These are phyloP conservation scores for Scaptomyza flava DNA, from an alignment of 2,888 invertebrate genomes.

Conservation along the genomic window DNA sequence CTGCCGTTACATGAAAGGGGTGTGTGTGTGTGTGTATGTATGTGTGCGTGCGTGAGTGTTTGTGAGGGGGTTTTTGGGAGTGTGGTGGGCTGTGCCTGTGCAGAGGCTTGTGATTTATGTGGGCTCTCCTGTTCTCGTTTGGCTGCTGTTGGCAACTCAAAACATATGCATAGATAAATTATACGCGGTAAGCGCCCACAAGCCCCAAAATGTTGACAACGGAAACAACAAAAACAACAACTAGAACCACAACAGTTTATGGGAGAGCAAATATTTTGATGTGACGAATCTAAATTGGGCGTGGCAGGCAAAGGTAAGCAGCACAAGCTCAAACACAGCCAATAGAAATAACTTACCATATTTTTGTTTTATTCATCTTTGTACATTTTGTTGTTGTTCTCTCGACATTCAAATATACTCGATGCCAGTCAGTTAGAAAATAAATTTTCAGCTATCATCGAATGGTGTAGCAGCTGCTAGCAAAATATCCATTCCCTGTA, in stretches of 20 bases:
- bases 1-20: slow-evolving; percentile 67
- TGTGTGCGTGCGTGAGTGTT: neutral
- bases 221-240: slow-evolving; percentile 39
- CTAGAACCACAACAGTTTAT: slow-evolving; percentile 29
- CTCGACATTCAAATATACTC: slow-evolving; percentile 64
- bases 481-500: slow-evolving; percentile 34
- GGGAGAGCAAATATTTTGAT: slow-evolving; percentile 71
- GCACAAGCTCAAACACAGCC: slow-evolving; percentile 19
- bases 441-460: slow-evolving; percentile 73
- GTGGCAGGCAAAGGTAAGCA: slow-evolving; percentile 56
- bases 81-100: slow-evolving; percentile 44
- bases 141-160: slow-evolving; percentile 70
- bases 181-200: slow-evolving; percentile 78
- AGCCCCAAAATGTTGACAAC: slow-evolving; percentile 50
- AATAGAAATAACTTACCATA: slow-evolving; percentile 36
- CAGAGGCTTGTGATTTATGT: slow-evolving; percentile 55
- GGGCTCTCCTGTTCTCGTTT: slow-evolving; percentile 39
- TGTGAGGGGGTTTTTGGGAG: neutral
- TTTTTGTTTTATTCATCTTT: slow-evolving; percentile 1
- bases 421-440: slow-evolving; percentile 76
- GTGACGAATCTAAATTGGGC: slow-evolving; percentile 76
- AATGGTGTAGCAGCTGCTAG: slow-evolving; percentile 59
- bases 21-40: slow-evolving; percentile 41
- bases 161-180: slow-evolving; percentile 79
- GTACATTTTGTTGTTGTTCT: slow-evolving; percentile 3